phyloP scores from a whole-genome alignment of 2,797 vertebrate species.

The Notolepis coatsorum region DNA sequence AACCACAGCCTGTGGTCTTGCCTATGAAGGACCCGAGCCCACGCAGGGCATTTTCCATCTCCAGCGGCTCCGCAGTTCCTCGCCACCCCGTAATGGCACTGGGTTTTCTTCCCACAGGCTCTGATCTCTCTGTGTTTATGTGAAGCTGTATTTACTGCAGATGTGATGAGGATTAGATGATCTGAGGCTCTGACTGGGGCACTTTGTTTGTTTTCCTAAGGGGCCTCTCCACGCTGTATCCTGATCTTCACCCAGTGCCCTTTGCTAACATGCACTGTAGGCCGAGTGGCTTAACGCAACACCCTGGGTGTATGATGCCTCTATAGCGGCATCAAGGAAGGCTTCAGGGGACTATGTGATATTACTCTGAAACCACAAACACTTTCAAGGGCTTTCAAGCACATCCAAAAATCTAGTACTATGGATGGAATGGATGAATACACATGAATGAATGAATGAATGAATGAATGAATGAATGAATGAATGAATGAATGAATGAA shows the following conservation, averaged over 20 bases:
- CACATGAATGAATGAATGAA: too few species aligned
- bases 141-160: constrained; percentile 41
- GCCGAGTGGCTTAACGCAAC: neutral
- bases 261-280: neutral
- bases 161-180: constrained; percentile 23
- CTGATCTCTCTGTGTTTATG: constrained; percentile 46
- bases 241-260: neutral
- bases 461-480: too few species aligned
- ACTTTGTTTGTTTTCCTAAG: constrained; percentile 20
- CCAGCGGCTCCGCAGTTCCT: constrained; percentile 39
- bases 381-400: too few species aligned
- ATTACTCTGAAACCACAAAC: too few species aligned
- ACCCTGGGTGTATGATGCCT: too few species aligned
- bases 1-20: constrained; percentile 70
- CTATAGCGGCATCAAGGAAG: neutral
- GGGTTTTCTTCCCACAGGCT: constrained; percentile 25
- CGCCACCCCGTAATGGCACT: constrained; percentile 21
- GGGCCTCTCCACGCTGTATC: neutral
- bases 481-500: too few species aligned
- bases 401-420: too few species aligned
- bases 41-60: constrained; percentile 22
- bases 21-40: constrained; percentile 38
- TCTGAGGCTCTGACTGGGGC: constrained; percentile 10
- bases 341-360: too few species aligned
- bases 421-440: too few species aligned